These are phyloP conservation scores for Pachyseris speciosa DNA, from an alignment of 64 coral and sea anemone species.

Conservation along the genomic window DNA sequence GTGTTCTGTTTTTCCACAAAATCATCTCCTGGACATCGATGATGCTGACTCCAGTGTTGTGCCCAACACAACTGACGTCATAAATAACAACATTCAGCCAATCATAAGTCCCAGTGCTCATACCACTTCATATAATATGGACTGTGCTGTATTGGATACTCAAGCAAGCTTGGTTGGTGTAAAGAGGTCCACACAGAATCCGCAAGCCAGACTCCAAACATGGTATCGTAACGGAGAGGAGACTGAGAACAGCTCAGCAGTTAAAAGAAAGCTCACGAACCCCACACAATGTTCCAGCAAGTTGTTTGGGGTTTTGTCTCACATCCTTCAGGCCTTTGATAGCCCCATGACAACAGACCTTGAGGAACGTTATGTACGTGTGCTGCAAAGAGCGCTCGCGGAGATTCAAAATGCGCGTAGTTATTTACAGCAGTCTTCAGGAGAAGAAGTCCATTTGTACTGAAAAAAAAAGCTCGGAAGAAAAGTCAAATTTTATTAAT, in stretches of 20 bases:
- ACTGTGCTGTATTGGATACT: background rate
- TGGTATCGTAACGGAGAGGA: background rate
- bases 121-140: background rate
- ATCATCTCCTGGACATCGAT: background rate
- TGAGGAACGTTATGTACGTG: background rate
- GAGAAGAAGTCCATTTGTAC: background rate
- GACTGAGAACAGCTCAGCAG: no score
- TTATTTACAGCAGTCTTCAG: background rate
- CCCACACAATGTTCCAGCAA: background rate
- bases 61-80: no score
- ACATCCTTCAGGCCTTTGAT: slow-evolving; percentile 9
- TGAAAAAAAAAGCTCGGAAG: no score
- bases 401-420: background rate
- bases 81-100: no score
- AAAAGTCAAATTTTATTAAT: no score
- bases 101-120: no score
- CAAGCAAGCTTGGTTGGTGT: background rate
- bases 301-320: background rate
- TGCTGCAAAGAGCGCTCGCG: background rate
- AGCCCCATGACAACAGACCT: background rate
- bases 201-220: background rate
- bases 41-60: background rate
- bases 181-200: background rate
- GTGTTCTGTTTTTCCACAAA: background rate
- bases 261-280: background rate